A percentile compares a stretch with the other conserved stretches of the same genome.
Conservation (phyloP, 1,140 invertebrate genomes). For the Stegodyphus mimosarum region DNA sequence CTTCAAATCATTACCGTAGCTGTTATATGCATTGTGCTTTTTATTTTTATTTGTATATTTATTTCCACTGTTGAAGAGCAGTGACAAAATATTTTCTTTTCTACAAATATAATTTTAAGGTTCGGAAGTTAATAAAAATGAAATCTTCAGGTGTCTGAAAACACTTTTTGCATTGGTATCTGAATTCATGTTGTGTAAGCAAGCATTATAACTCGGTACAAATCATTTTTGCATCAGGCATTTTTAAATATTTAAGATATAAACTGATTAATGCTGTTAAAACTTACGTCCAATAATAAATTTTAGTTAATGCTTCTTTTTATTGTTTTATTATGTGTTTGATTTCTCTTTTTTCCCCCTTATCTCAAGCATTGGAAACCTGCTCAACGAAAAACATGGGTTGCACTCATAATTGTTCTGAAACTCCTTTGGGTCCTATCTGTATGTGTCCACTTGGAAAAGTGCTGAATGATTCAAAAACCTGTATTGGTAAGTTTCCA, state of each 20-base stretch:
- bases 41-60: not conserved
- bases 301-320: not conserved
- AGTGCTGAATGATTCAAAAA: constrained; percentile 68
- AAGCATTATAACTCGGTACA: no score
- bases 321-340: not conserved
- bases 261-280: not conserved
- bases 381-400: constrained; percentile 66
- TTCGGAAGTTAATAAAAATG: not conserved
- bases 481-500: constrained; percentile 72
- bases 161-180: no score
- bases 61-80: not conserved
- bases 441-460: constrained; percentile 87
- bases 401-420: constrained; percentile 87
- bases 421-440: constrained; percentile 89
- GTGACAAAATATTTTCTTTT: not conserved
- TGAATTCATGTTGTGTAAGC: no score
- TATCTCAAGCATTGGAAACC: constrained; percentile 25
- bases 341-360: not conserved
- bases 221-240: no score
- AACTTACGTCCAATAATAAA: not conserved
- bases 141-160: no score
- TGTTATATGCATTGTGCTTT: no score
- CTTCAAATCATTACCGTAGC: no score
- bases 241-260: not conserved
- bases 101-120: not conserved